phyloP scores from a whole-genome alignment of 1,140 invertebrate genomes.

The Meloidogyne exigua region DNA sequence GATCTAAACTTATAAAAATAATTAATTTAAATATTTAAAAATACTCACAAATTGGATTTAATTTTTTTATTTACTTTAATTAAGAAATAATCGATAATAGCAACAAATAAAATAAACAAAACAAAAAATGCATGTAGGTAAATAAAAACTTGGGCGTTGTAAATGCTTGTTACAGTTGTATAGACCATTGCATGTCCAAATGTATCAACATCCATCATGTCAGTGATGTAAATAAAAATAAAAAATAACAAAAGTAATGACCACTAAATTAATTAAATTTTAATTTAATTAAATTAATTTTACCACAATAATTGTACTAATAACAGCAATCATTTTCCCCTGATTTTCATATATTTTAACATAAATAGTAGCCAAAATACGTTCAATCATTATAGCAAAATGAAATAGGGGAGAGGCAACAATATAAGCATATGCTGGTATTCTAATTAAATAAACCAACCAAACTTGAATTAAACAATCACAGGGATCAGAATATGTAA shows the following conservation, averaged over 20 bases:
- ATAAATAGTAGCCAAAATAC: constrained; percentile 9
- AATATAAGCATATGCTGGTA: constrained; percentile 7
- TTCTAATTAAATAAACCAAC: constrained; percentile 21
- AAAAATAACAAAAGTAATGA: too few species aligned
- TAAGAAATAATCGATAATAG: constrained; percentile 13
- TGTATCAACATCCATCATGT: background rate
- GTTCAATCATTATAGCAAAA: constrained; percentile 16
- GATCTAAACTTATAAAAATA: background rate
- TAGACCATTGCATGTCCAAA: constrained; percentile 17
- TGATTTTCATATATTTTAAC: constrained; percentile 14
- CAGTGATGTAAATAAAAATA: background rate
- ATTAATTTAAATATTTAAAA: background rate
- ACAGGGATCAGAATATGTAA: background rate
- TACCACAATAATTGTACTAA: background rate
- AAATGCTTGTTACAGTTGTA: background rate
- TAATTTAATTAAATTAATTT: background rate
- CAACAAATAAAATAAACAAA: background rate
- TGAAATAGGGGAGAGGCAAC: constrained; percentile 15
- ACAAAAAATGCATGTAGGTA: constrained; percentile 1
- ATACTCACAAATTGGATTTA: constrained; percentile 8
- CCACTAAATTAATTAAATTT: background rate
- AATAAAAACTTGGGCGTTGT: background rate
- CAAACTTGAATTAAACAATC: constrained; percentile 24
- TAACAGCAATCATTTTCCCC: constrained; percentile 6
- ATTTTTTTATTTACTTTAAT: constrained; percentile 11